phyloP scores from a whole-genome alignment of 2,113 vertebrate genomes.

The Orcinus orca region DNA sequence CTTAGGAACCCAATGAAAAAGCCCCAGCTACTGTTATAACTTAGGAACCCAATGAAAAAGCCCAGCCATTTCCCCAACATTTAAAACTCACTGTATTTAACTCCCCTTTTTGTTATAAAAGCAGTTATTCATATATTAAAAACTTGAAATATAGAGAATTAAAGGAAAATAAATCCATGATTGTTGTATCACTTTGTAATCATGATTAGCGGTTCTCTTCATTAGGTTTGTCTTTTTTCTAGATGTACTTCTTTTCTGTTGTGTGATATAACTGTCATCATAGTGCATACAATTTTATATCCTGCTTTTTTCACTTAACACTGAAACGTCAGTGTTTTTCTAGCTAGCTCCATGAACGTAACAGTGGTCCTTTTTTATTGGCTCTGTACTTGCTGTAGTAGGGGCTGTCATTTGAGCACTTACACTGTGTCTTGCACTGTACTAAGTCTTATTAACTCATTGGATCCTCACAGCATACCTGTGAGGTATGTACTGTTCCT shows the following conservation, averaged over 20 bases:
- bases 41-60: not conserved
- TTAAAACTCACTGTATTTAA: not conserved
- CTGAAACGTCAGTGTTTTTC: not conserved
- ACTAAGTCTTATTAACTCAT: not conserved
- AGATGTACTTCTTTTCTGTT: not conserved
- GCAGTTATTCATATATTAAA: not conserved
- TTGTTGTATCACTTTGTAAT: not conserved
- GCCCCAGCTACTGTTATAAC: not conserved
- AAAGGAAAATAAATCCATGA: not conserved
- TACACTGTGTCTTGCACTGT: not conserved
- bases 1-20: not conserved
- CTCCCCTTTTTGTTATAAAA: not conserved
- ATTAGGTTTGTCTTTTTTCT: not conserved
- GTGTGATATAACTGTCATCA: not conserved
- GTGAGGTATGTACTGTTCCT: not conserved
- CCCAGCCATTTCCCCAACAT: not conserved
- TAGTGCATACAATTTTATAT: not conserved
- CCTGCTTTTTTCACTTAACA: not conserved
- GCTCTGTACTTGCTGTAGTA: not conserved
- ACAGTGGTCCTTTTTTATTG: not conserved
- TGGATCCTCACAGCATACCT: not conserved
- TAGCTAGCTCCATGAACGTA: not conserved
- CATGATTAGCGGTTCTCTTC: not conserved
- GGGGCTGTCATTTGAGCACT: not conserved
- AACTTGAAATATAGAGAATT: not conserved